phyloP scores from a whole-genome alignment of 1,140 invertebrate species.

The Drosophila melanica region DNA sequence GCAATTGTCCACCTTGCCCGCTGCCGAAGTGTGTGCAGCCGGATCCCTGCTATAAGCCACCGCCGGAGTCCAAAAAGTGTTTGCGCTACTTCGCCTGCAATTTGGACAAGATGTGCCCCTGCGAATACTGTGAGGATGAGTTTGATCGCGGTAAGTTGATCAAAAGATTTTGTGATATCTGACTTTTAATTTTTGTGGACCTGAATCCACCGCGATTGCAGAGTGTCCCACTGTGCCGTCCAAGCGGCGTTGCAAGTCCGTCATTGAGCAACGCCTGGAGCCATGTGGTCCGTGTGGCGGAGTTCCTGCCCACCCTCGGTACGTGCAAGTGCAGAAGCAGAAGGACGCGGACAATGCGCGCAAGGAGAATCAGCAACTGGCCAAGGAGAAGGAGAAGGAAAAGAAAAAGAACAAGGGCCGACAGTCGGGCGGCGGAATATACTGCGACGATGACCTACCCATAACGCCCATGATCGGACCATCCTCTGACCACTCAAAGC shows the following conservation, averaged over 20 bases:
- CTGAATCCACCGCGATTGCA: neutral
- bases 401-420: conserved; percentile 38
- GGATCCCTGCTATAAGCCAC: conserved; percentile 17
- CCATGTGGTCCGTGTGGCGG: conserved; percentile 59
- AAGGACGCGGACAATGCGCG: neutral
- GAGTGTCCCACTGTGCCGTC: conserved; percentile 65
- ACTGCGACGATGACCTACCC: neutral
- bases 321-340: conserved; percentile 30
- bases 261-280: conserved; percentile 55
- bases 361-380: neutral
- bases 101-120: conserved; percentile 71
- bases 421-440: conserved; percentile 44
- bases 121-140: conserved; percentile 70
- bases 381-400: neutral
- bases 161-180: no score
- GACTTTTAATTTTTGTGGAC: no score
- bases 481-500: neutral
- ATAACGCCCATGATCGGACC: neutral
- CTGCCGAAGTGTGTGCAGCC: conserved; percentile 4
- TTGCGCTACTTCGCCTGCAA: conserved; percentile 74
- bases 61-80: conserved; percentile 10
- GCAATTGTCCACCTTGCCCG: conserved; percentile 10
- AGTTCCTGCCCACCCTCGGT: conserved; percentile 41
- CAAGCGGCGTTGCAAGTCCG: conserved; percentile 32
- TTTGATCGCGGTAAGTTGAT: conserved; percentile 64